Evolutionary conservation across 2,888 invertebrate genomes (phyloP).

Genomic region (Ariolimax columbianus): DNA sequence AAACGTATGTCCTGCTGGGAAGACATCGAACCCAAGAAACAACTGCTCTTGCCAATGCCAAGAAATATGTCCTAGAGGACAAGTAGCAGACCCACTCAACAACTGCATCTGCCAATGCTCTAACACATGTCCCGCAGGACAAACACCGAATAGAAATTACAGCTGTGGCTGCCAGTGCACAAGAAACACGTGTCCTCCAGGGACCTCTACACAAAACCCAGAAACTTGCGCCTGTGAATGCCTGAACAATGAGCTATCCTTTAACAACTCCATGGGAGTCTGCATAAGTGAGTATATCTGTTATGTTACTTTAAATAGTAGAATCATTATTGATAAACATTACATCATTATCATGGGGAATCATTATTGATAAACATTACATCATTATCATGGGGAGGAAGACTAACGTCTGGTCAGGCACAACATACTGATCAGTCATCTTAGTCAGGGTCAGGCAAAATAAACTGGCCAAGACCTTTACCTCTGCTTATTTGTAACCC

Average conservation of each 20-base stretch:
- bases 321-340: too few species aligned
- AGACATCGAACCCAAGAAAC: neutral
- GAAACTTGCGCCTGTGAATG: slow-evolving; percentile 1
- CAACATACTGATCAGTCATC: too few species aligned
- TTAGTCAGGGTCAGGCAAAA: too few species aligned
- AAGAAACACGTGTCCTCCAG: slow-evolving; percentile 13
- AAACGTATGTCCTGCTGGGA: neutral
- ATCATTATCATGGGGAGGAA: too few species aligned
- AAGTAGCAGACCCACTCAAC: neutral
- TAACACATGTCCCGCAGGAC: neutral
- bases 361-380: too few species aligned
- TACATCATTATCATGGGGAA: too few species aligned
- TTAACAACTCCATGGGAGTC: neutral
- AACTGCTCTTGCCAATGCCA: neutral
- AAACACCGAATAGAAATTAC: neutral
- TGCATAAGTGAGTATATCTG: neutral
- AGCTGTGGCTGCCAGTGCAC: slow-evolving; percentile 1
- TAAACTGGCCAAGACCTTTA: too few species aligned
- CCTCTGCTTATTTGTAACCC: too few species aligned
- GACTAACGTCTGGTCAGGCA: too few species aligned
- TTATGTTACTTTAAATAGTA: too few species aligned
- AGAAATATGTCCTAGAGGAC: neutral
- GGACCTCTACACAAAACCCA: neutral
- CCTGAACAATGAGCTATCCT: neutral
- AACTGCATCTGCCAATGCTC: neutral